Conservation (phyloP, 2,113 vertebrate species). For the Chroicocephalus ridibundus region DNA sequence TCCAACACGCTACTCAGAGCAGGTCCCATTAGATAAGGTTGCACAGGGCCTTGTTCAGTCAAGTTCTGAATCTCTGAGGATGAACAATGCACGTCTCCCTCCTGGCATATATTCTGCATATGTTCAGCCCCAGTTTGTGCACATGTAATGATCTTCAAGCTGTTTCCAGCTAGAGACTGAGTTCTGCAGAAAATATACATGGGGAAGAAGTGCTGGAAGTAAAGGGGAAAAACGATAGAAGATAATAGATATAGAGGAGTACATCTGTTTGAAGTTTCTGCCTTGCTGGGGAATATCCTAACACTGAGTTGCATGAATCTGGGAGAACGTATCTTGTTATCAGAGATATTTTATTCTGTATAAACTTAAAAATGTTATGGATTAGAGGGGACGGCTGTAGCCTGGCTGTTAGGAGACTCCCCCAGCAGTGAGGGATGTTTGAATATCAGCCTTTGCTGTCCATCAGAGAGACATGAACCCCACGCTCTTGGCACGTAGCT, state of each 20-base stretch:
- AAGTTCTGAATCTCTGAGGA: not conserved
- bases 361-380: not conserved
- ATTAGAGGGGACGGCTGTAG: not conserved
- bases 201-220: not conserved
- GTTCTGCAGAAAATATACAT: not conserved
- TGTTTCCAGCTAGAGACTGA: not conserved
- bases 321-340: not conserved
- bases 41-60: not conserved
- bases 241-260: not conserved
- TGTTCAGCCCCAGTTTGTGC: not conserved
- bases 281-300: not conserved
- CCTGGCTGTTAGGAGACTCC: not conserved
- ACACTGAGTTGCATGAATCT: not conserved
- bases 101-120: accelerated
- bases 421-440: not conserved
- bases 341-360: not conserved
- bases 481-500: accelerated
- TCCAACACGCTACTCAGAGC: not conserved
- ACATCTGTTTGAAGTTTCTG: not conserved
- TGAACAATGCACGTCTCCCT: not conserved
- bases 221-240: not conserved
- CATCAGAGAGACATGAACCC: not conserved
- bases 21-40: not conserved
- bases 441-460: not conserved
- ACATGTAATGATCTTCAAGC: not conserved